Percentiles rank a stretch among this genome's conserved stretches.
Evolutionary conservation across 2,113 vertebrate species (phyloP).

Genomic region (Tragulus kanchil): DNA sequence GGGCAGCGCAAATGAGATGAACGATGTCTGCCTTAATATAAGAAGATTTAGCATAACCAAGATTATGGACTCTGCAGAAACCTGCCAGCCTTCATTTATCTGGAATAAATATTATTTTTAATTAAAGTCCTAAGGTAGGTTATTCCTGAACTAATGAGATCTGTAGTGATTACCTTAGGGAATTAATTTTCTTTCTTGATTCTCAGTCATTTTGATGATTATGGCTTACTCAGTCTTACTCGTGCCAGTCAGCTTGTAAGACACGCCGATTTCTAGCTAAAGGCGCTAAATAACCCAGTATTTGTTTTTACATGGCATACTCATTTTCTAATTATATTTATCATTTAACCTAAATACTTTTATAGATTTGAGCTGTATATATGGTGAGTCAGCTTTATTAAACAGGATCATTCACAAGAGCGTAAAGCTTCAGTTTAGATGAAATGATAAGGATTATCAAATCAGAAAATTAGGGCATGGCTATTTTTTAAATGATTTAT

Average conservation of each 20-base stretch:
- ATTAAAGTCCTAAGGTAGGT: slow-evolving; percentile 91
- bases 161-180: slow-evolving; percentile 89
- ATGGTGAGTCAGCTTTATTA: not conserved
- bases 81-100: slow-evolving; percentile 89
- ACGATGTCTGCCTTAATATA: slow-evolving; percentile 87
- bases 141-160: slow-evolving; percentile 91
- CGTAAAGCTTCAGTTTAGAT: not conserved
- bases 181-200: slow-evolving; percentile 91
- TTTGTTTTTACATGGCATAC: slow-evolving; percentile 55
- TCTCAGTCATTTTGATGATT: slow-evolving; percentile 86
- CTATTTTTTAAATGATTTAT: not conserved
- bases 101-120: slow-evolving; percentile 92
- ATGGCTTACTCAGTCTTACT: slow-evolving; percentile 80
- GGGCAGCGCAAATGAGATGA: slow-evolving; percentile 88
- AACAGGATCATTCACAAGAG: not conserved
- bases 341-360: slow-evolving; percentile 17
- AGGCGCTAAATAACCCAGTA: slow-evolving; percentile 54
- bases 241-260: slow-evolving; percentile 79
- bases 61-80: slow-evolving; percentile 87
- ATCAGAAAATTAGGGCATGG: not conserved
- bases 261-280: slow-evolving; percentile 74
- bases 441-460: slow-evolving; percentile 33
- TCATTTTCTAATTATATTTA: slow-evolving; percentile 61
- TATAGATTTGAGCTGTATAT: not conserved
- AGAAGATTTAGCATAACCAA: slow-evolving; percentile 88